A percentile compares a stretch with the other conserved stretches of the same genome.
These are phyloP conservation scores for Drosophila rufa DNA, from an alignment of 1,140 invertebrate species.

Conservation along the genomic window DNA sequence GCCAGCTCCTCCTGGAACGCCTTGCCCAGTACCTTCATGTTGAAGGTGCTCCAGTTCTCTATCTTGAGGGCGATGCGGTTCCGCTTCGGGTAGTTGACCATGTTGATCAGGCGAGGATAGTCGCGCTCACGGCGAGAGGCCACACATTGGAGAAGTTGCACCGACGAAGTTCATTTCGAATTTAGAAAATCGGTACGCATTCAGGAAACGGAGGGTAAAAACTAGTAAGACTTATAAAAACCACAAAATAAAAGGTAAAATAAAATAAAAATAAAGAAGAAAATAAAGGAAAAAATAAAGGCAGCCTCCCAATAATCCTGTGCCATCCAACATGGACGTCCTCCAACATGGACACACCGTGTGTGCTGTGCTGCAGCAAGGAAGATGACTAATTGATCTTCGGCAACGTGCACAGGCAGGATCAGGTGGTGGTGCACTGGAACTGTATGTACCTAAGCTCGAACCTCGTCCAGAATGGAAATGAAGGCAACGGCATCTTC, in stretches of 20 bases:
- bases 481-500: constrained; percentile 8
- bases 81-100: constrained; percentile 90
- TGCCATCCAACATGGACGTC: neutral
- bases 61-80: constrained; percentile 86
- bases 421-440: constrained; percentile 20
- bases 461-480: constrained; percentile 44
- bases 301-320: no score
- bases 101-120: constrained; percentile 89
- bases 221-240: no score
- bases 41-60: no score
- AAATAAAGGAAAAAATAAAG: no score
- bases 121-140: constrained; percentile 89
- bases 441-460: constrained; percentile 68
- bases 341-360: neutral
- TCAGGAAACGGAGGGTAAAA: no score
- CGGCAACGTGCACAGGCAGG: neutral
- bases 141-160: constrained; percentile 87
- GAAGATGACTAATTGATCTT: neutral
- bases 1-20: no score
- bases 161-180: no score
- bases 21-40: constrained; percentile 83
- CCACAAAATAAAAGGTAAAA: no score
- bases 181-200: no score
- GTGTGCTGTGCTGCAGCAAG: constrained; percentile 12
- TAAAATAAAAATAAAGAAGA: no score